phyloP scores from a whole-genome alignment of 2,113 vertebrate genomes.

The Irena cyanogastra region DNA sequence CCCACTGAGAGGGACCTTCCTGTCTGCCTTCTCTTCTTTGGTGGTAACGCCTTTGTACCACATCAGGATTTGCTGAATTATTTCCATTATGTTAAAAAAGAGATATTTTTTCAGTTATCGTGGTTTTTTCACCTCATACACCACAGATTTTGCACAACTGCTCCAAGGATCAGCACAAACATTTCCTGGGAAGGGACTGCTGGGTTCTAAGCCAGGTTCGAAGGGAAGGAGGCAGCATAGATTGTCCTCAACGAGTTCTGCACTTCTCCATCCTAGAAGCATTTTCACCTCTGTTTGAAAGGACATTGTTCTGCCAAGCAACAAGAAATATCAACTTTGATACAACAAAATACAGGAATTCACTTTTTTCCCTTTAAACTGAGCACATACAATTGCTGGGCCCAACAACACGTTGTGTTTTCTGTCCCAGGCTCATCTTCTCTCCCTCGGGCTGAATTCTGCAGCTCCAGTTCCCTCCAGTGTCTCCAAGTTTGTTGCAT shows the following conservation, averaged over 20 bases:
- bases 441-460: background rate
- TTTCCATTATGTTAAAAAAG: background rate
- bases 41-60: background rate
- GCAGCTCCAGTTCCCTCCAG: background rate
- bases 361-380: background rate
- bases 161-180: background rate
- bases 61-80: background rate
- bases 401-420: accelerated
- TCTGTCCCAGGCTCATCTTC: background rate
- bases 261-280: background rate
- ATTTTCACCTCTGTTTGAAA: background rate
- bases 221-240: background rate
- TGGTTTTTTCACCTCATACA: background rate
- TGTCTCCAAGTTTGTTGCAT: background rate
- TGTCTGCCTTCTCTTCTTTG: too few species aligned
- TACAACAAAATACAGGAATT: background rate
- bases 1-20: background rate
- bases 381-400: background rate
- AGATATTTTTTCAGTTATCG: background rate
- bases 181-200: background rate
- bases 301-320: background rate
- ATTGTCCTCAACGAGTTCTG: accelerated
- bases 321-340: background rate
- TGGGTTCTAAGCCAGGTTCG: background rate
- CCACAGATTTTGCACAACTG: background rate